Percentiles rank a stretch among this genome's conserved stretches.
These are phyloP conservation scores for Ectobius pallidus DNA, from an alignment of 2,888 invertebrate genomes.

Conservation along the genomic window DNA sequence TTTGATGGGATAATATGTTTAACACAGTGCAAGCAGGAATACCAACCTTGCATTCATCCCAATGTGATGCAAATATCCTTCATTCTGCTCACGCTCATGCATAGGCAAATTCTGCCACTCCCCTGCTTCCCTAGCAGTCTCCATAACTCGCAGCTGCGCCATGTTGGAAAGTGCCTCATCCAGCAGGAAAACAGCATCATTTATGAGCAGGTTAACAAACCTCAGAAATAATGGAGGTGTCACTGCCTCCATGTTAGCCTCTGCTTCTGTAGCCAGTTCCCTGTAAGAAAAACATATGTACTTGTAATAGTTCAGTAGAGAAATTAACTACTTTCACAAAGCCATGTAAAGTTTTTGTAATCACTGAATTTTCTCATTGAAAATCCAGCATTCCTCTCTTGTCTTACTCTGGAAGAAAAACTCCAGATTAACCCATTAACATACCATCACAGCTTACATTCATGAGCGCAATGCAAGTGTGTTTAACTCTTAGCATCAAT, in stretches of 20 bases:
- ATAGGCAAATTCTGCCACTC: slow-evolving; percentile 74
- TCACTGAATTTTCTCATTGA: no score
- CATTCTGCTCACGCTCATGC: slow-evolving; percentile 77
- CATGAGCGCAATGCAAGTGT: no score
- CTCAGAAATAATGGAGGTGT: slow-evolving; percentile 91
- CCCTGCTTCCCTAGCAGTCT: slow-evolving; percentile 74
- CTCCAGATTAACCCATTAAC: no score
- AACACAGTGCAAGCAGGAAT: no score
- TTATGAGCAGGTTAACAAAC: slow-evolving; percentile 95
- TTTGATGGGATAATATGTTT: no score
- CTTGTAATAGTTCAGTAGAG: no score
- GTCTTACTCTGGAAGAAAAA: no score
- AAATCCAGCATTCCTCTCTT: no score
- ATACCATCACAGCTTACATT: no score
- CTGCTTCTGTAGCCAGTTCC: slow-evolving; percentile 77
- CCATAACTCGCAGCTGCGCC: slow-evolving; percentile 84
- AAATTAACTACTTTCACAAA: no score
- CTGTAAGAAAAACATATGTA: slow-evolving; percentile 59
- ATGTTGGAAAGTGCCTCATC: slow-evolving; percentile 91
- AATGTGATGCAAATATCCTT: slow-evolving; percentile 72
- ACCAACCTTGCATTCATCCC: slow-evolving; percentile 76
- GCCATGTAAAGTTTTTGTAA: no score
- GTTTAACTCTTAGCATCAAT: no score
- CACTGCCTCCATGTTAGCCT: slow-evolving; percentile 86
- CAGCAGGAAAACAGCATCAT: slow-evolving; percentile 94